phyloP scores from a whole-genome alignment of 1,140 invertebrate genomes.

The Zaprionus tsacasi region DNA sequence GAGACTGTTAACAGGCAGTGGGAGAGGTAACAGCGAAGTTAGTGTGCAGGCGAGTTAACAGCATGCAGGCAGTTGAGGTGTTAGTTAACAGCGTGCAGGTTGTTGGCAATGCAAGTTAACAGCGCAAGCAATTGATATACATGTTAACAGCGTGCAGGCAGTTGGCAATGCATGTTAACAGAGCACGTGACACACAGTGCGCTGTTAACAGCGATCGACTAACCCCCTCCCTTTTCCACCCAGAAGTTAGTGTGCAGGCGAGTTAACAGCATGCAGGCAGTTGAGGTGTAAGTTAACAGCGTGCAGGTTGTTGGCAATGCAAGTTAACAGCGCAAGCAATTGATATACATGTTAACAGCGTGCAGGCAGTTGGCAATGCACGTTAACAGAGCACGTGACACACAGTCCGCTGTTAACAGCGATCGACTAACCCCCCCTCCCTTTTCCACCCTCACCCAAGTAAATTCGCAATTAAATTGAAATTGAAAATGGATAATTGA shows the following conservation, averaged over 20 bases:
- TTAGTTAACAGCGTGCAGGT: not conserved
- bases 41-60: not conserved
- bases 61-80: not conserved
- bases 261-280: not conserved
- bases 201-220: not conserved
- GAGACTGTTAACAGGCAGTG: not conserved
- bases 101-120: not conserved
- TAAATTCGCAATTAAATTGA: constrained; percentile 24
- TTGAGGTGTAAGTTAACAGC: not conserved
- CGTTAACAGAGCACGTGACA: not conserved
- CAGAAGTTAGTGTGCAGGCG: not conserved
- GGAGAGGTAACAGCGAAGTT: not conserved
- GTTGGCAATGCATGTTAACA: not conserved
- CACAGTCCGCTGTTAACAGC: not conserved
- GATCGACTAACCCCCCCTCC: not conserved
- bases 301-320: too few species aligned
- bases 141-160: too few species aligned
- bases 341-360: too few species aligned
- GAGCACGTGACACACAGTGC: not conserved
- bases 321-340: not conserved
- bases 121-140: not conserved
- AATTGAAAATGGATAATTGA: constrained; percentile 18
- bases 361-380: too few species aligned
- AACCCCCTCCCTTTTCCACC: not conserved
- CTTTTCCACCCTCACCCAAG: not conserved